These are phyloP conservation scores for Caenorhabditis plicata DNA, from an alignment of 2,888 invertebrate genomes.

Conservation along the genomic window DNA sequence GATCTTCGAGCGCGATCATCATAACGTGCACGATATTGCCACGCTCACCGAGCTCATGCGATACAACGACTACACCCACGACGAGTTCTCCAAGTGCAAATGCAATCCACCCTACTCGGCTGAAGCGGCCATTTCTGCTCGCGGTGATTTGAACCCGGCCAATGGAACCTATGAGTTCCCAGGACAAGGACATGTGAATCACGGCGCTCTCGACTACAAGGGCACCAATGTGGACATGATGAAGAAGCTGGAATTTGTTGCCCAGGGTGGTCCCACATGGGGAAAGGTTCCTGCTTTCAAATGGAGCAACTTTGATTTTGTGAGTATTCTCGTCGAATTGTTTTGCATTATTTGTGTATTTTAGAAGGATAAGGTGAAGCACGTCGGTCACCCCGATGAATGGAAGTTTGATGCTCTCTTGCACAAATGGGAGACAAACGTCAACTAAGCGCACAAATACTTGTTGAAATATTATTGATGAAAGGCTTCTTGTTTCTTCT, in stretches of 20 bases:
- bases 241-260: constrained; percentile 70
- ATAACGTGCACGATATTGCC: constrained; percentile 70
- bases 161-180: constrained; percentile 76
- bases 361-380: constrained; percentile 66
- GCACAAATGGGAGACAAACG: constrained; percentile 60
- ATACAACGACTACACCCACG: constrained; percentile 75
- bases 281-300: constrained; percentile 74
- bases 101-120: constrained; percentile 77
- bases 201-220: constrained; percentile 77
- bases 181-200: constrained; percentile 73
- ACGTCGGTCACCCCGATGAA: constrained; percentile 77
- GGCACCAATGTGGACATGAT: constrained; percentile 63
- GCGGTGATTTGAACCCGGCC: constrained; percentile 75
- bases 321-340: constrained; percentile 17
- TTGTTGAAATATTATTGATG: constrained; percentile 9
- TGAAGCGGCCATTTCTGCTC: constrained; percentile 75
- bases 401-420: constrained; percentile 75
- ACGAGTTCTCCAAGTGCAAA: constrained; percentile 74
- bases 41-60: constrained; percentile 72
- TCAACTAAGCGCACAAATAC: constrained; percentile 16
- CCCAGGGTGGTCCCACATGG: constrained; percentile 72
- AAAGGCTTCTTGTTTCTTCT: neutral
- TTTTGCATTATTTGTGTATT: constrained; percentile 10
- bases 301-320: constrained; percentile 77
- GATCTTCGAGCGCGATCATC: constrained; percentile 70